Percentiles rank a stretch among this genome's conserved stretches.
Evolutionary conservation across 2,797 vertebrate species (phyloP).

Genomic region (Aldrovandia affinis): DNA sequence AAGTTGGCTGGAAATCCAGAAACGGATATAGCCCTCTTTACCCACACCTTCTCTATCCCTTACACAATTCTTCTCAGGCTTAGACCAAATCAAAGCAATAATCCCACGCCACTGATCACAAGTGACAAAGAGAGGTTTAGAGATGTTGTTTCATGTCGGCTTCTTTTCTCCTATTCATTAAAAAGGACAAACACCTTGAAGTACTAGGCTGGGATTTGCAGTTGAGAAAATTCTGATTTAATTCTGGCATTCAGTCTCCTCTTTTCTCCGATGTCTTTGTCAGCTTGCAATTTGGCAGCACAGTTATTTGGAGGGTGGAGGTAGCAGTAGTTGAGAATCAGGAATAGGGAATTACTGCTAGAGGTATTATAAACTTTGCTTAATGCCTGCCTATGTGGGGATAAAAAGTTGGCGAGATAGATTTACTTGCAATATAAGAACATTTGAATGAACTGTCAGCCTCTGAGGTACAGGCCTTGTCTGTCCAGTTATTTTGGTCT

Average conservation of each 20-base stretch:
- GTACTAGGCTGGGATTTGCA: constrained; percentile 44
- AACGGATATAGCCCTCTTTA: too few relatives aligned
- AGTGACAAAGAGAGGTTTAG: constrained; percentile 35
- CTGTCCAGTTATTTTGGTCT: neutral
- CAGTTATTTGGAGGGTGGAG: constrained; percentile 41
- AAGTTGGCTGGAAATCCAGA: too few relatives aligned
- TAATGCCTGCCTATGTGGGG: constrained; percentile 54
- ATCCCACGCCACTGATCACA: constrained; percentile 41
- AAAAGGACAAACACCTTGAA: constrained; percentile 39
- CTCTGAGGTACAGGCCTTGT: constrained; percentile 9
- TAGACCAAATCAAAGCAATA: constrained; percentile 70
- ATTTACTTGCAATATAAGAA: too few relatives aligned
- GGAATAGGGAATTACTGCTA: constrained; percentile 22
- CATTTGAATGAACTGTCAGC: constrained; percentile 28
- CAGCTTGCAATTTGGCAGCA: constrained; percentile 41
- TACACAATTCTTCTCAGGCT: constrained; percentile 36
- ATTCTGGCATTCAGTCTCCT: constrained; percentile 42
- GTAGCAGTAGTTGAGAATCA: constrained; percentile 11
- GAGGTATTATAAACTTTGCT: constrained; percentile 39
- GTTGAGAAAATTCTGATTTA: constrained; percentile 45
- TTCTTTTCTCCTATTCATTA: constrained; percentile 19
- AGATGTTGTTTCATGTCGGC: constrained; percentile 45
- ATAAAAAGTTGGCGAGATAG: constrained; percentile 41
- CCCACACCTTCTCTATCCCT: constrained; percentile 32
- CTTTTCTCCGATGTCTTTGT: constrained; percentile 28